Conservation (phyloP, 2,113 vertebrate species). For the Chelonoidis abingdonii region DNA sequence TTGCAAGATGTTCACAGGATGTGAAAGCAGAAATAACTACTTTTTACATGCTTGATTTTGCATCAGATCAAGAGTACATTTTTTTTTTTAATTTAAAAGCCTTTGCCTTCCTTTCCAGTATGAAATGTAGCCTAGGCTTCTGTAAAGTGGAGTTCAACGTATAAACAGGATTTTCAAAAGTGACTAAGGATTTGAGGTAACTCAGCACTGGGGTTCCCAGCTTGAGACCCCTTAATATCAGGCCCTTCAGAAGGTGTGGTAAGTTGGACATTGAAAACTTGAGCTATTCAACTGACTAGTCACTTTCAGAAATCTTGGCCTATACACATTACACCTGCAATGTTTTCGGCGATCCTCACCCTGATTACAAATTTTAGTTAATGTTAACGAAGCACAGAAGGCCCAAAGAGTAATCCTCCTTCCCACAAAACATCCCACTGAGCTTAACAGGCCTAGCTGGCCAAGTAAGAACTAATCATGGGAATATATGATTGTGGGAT, state of each 20-base stretch:
- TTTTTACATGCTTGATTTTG: neutral
- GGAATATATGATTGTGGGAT: neutral
- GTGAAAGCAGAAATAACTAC: neutral
- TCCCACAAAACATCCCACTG: neutral
- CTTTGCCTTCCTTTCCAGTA: neutral
- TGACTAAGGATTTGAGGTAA: neutral
- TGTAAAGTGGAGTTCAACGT: neutral
- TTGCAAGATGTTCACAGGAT: too few species aligned
- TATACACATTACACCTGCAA: neutral
- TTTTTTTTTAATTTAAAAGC: neutral
- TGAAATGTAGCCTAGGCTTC: neutral
- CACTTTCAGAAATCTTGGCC: neutral
- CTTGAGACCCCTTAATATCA: neutral
- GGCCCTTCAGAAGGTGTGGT: neutral
- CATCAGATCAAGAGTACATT: neutral
- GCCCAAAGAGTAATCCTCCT: neutral
- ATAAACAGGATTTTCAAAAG: neutral
- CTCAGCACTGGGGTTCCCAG: neutral
- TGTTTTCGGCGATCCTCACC: neutral
- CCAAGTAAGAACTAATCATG: fast-evolving
- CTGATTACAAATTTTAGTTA: neutral
- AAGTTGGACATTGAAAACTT: neutral
- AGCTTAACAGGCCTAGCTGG: neutral
- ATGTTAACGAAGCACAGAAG: neutral
- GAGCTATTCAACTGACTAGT: neutral